phyloP scores from a whole-genome alignment of 2,888 invertebrate genomes.

The Aporophyla lueneburgensis region DNA sequence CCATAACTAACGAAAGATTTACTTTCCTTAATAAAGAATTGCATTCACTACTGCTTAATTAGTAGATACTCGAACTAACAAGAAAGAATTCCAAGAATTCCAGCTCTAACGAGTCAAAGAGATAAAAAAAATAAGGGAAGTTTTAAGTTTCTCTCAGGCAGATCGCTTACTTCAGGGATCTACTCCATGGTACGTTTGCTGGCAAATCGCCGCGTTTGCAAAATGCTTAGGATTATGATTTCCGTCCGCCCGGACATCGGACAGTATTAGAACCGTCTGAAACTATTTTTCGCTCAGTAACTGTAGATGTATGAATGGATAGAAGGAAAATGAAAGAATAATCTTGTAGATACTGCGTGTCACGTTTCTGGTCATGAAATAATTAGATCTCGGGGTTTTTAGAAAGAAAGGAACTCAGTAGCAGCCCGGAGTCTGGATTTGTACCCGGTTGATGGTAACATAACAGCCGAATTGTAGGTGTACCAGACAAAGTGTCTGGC shows the following conservation, averaged over 20 bases:
- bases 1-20: slow-evolving; percentile 42
- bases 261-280: slow-evolving; percentile 36
- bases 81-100: slow-evolving; percentile 51
- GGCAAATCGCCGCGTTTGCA: slow-evolving; percentile 57
- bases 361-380: too few species aligned
- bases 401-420: too few species aligned
- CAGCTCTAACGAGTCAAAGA: slow-evolving; percentile 50
- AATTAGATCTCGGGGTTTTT: too few species aligned
- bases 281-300: slow-evolving; percentile 39
- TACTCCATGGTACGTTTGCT: slow-evolving; percentile 26
- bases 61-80: slow-evolving; percentile 52
- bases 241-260: slow-evolving; percentile 51
- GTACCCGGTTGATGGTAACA: too few species aligned
- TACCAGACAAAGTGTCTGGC: too few species aligned
- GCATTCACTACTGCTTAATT: slow-evolving; percentile 61
- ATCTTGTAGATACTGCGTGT: background rate
- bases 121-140: slow-evolving; percentile 32
- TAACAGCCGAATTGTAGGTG: too few species aligned
- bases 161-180: slow-evolving; percentile 49
- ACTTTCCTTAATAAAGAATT: slow-evolving; percentile 62
- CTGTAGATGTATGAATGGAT: background rate
- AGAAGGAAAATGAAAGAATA: background rate
- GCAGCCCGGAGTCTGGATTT: too few species aligned
- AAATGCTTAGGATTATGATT: slow-evolving; percentile 62
- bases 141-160: slow-evolving; percentile 10